Percentiles rank a stretch among this genome's conserved stretches.
Conservation (phyloP, 2,797 vertebrate genomes). For the Hydrocynus forskahlii region DNA sequence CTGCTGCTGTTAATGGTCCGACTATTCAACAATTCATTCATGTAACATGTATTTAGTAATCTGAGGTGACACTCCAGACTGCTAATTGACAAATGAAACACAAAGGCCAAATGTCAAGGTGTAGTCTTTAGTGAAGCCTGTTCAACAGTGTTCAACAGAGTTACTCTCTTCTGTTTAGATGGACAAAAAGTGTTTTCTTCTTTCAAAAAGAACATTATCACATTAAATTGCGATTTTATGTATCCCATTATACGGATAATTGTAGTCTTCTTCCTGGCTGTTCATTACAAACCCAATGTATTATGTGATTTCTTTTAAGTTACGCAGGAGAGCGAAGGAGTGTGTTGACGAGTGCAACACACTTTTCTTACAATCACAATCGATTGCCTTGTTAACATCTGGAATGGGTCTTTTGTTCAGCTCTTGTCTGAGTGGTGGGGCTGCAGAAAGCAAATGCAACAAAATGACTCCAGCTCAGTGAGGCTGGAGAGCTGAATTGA, state of each 20-base stretch:
- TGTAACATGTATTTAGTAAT: not conserved
- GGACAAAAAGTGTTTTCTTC: not conserved
- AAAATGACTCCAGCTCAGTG: constrained; percentile 32
- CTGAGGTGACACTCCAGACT: not conserved
- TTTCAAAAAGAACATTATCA: no score
- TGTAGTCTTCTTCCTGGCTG: not conserved
- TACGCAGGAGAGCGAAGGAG: constrained; percentile 25
- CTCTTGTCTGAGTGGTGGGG: constrained; percentile 46
- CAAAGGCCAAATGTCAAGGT: not conserved
- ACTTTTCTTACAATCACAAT: constrained; percentile 55
- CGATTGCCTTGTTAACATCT: constrained; percentile 58
- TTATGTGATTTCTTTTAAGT: constrained; percentile 41
- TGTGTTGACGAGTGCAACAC: constrained; percentile 48
- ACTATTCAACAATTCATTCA: constrained; percentile 9
- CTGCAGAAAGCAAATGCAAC: constrained; percentile 32
- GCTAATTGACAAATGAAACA: constrained; percentile 1
- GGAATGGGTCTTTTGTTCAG: constrained; percentile 50
- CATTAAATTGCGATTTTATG: no score
- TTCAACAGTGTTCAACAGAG: constrained; percentile 1
- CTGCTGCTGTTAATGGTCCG: not conserved
- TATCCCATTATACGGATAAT: no score
- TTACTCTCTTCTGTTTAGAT: not conserved
- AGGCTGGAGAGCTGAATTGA: constrained; percentile 36
- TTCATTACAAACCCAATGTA: not conserved
- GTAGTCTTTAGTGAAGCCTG: constrained; percentile 14